Conservation (phyloP, 1,140 invertebrate species). For the Teleogryllus occipitalis region DNA sequence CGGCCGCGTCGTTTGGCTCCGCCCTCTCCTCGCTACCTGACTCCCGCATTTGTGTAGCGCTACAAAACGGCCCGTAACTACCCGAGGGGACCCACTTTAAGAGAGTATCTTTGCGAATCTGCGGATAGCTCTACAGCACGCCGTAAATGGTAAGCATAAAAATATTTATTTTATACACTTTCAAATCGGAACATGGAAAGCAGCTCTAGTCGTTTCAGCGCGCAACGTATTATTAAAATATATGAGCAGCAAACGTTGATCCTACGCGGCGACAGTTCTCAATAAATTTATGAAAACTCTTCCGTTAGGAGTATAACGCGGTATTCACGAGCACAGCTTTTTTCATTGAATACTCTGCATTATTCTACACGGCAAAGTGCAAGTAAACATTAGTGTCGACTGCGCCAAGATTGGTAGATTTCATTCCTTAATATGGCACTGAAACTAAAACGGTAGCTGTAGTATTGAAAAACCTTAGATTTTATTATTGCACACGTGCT, state of each 20-base stretch:
- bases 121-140: background rate
- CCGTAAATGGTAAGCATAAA: background rate
- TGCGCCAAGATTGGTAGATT: too few species aligned
- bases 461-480: too few species aligned
- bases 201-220: background rate
- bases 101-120: background rate
- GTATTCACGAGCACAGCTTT: too few species aligned
- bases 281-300: background rate
- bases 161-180: background rate
- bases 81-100: background rate
- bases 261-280: background rate
- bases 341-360: too few species aligned
- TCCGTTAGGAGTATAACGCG: background rate
- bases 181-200: background rate
- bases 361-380: too few species aligned
- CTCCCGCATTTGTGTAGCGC: background rate
- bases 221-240: background rate
- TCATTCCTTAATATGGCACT: too few species aligned
- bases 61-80: background rate
- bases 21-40: background rate
- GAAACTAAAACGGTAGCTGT: too few species aligned
- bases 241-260: background rate
- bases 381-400: too few species aligned
- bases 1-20: background rate
- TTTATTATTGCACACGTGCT: too few species aligned